A percentile compares a stretch with the other conserved stretches of the same genome.
Evolutionary conservation across 2,113 vertebrate species (phyloP).

Genomic region (Hylia prasina): DNA sequence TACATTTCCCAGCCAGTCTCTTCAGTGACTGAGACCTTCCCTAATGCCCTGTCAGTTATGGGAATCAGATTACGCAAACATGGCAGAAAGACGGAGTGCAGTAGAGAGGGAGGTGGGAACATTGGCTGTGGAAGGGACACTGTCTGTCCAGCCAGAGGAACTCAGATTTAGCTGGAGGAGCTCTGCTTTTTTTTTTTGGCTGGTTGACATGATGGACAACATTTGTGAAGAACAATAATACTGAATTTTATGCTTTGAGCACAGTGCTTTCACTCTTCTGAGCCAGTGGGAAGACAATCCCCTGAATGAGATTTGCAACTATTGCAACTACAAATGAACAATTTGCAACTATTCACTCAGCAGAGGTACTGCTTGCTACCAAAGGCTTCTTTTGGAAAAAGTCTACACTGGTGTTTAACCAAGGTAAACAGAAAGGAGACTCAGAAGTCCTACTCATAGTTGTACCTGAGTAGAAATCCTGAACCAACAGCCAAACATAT

Average conservation of each 20-base stretch:
- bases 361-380: background rate
- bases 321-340: background rate
- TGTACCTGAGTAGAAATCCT: background rate
- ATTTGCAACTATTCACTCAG: background rate
- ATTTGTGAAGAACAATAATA: background rate
- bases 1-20: background rate
- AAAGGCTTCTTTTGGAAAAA: background rate
- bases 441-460: background rate
- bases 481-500: background rate
- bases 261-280: background rate
- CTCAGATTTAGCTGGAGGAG: background rate
- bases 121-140: background rate
- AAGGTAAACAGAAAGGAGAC: background rate
- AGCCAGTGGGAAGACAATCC: background rate
- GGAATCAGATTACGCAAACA: background rate
- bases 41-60: background rate
- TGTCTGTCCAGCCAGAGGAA: background rate
- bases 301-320: background rate
- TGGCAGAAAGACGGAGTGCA: background rate
- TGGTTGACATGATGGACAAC: background rate
- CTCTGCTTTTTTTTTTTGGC: background rate
- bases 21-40: background rate
- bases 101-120: background rate
- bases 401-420: background rate
- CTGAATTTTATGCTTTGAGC: background rate